Base-by-base conservation (phyloP, 2,888 invertebrate species). In the Pandemis heparana region DNA sequence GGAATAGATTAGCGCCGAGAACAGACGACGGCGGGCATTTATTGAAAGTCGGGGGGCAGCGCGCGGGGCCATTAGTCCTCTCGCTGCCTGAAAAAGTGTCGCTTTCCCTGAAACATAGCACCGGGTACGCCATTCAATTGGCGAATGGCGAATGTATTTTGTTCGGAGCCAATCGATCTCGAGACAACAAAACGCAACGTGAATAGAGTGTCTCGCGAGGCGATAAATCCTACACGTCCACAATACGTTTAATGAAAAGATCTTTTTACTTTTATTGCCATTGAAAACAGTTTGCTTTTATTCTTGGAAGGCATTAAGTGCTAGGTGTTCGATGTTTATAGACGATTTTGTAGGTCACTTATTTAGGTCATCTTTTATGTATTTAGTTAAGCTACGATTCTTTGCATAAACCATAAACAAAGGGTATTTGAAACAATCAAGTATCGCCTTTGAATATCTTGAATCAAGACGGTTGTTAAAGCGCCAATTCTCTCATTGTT, bases 201-300 rank as follows among this genome's bases (percentile, higher is more conserved):
- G 91, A 91, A 90, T 89, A 84, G 87, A 91, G 88, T 89, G 90
- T 89, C 93, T 92, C 92, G 81, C 84, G 92, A 86, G 91, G 83
- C 91, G 83, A 92, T 94, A 92, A 92, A 92, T 94, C 89, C 89
- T 87, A 84, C 83, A 82, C 83, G 87, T 88, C 89, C 87, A 80
- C 89, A 89, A 92, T 92, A 90, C 90, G 88, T 91, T 91, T 92
- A 92, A 92, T 92, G 91, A 92, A 92, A 92, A 89, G 89, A 88
- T 89, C 88, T 87, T 87, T 87, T 86, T 81, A 81, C 83, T 90
- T 89, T 90, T 90, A 90, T 90, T 88, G 85, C 85, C 82, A 83
- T 83, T 78, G 84, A 84, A 81, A 79, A 78, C 77, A 76, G 74
- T 70, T 70, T 59, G 70, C 51, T 69, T 61, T 69, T 70, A 23